phyloP scores from a whole-genome alignment of 1,140 invertebrate genomes.

The Hyposmocoma kahamanoa region DNA sequence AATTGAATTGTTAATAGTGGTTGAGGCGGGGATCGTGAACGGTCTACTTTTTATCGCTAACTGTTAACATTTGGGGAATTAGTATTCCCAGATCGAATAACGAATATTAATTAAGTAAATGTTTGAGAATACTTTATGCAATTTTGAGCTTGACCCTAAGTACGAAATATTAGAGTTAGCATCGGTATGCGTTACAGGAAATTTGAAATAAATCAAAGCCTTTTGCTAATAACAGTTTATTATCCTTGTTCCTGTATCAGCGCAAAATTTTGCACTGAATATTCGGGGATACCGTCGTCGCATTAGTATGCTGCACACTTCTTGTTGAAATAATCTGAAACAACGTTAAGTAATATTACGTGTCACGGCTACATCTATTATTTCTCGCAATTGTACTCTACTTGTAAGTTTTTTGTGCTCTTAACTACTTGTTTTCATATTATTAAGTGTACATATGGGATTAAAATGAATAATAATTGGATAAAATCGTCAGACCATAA shows the following conservation, averaged over 20 bases:
- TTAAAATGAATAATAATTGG: too few species aligned
- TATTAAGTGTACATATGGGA: too few species aligned
- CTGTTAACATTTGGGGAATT: neutral
- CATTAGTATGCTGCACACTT: slow-evolving; percentile 31
- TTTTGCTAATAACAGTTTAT: slow-evolving; percentile 28
- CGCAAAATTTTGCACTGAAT: slow-evolving; percentile 22
- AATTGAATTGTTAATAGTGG: slow-evolving; percentile 45
- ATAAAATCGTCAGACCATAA: too few species aligned
- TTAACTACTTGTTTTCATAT: too few species aligned
- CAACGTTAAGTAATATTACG: slow-evolving; percentile 9
- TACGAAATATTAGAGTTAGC: neutral
- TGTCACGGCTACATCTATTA: too few species aligned
- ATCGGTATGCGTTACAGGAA: slow-evolving; percentile 10
- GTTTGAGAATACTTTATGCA: neutral
- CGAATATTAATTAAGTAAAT: neutral
- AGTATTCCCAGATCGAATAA: neutral
- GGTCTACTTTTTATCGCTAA: neutral
- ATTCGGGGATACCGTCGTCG: slow-evolving; percentile 18
- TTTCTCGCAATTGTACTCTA: too few species aligned
- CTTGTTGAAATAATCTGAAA: slow-evolving; percentile 23
- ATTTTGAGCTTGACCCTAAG: neutral
- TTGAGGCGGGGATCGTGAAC: neutral
- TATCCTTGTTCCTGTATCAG: slow-evolving; percentile 20
- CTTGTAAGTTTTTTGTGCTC: too few species aligned
- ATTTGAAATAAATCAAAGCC: slow-evolving; percentile 22